Percentiles rank a stretch among this genome's conserved stretches.
These are phyloP conservation scores for Amblyopsis hoosieri DNA, from an alignment of 2,797 vertebrate species.

Conservation along the genomic window DNA sequence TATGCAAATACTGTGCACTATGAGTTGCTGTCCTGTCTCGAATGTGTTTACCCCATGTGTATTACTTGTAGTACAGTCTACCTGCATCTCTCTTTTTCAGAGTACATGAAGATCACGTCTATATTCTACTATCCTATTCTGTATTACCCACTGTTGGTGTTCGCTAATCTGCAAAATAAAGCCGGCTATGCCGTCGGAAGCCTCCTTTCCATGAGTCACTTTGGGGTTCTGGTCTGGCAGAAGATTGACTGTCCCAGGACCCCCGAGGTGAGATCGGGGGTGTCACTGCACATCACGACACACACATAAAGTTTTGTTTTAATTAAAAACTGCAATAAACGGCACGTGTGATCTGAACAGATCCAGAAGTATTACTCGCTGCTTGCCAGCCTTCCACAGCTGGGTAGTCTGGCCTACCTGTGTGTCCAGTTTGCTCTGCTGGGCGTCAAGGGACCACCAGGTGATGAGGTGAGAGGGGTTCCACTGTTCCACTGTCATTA, in stretches of 20 bases:
- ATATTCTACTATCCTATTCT: conserved; percentile 91
- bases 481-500: neutral
- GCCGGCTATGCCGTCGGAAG: conserved; percentile 80
- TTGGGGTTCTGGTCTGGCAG: conserved; percentile 87
- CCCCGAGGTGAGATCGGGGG: conserved; percentile 77
- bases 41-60: neutral
- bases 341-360: conserved; percentile 65
- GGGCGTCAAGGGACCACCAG: conserved; percentile 70
- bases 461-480: conserved; percentile 67
- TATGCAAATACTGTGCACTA: no score
- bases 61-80: neutral
- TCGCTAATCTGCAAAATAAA: conserved; percentile 76
- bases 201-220: conserved; percentile 87
- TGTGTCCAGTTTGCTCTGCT: conserved; percentile 77
- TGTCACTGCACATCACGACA: neutral
- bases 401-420: conserved; percentile 82
- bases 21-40: neutral
- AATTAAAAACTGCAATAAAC: neutral
- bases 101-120: conserved; percentile 87
- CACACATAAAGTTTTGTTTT: neutral
- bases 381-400: conserved; percentile 85
- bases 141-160: conserved; percentile 89
- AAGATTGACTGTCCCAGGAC: conserved; percentile 90
- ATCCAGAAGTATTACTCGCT: conserved; percentile 87
- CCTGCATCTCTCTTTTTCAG: conserved; percentile 59